Evolutionary conservation across 2,888 invertebrate species (phyloP).

Genomic region (Griposia aprilina): DNA sequence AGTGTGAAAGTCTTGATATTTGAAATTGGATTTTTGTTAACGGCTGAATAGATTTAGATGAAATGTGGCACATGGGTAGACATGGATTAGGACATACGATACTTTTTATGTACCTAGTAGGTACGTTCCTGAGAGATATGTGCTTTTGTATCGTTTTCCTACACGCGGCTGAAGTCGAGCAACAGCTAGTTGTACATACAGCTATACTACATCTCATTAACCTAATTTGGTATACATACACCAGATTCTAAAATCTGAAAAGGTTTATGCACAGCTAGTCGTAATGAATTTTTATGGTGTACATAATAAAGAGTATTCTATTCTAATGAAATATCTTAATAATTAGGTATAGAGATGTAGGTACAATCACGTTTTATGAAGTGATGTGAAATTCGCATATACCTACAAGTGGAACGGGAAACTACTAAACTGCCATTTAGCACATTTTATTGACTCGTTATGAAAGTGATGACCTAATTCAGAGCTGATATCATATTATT

Average conservation of each 20-base stretch:
- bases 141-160: constrained; percentile 1
- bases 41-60: not conserved
- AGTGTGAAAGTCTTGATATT: not conserved
- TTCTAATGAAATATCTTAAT: not conserved
- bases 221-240: constrained; percentile 3
- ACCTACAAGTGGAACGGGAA: constrained; percentile 15
- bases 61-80: not conserved
- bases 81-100: not conserved
- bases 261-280: not conserved
- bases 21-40: not conserved
- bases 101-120: not conserved
- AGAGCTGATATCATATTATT: constrained; percentile 7
- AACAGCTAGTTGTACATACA: not conserved
- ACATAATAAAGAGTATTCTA: no score
- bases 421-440: constrained; percentile 33
- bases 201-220: no score
- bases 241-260: not conserved
- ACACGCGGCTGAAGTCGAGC: not conserved
- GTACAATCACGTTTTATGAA: constrained; percentile 12
- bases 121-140: not conserved
- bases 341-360: not conserved
- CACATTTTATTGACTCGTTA: constrained; percentile 56
- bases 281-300: not conserved
- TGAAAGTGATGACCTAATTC: constrained; percentile 41
- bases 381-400: constrained; percentile 18